Base-by-base conservation (phyloP, 2,113 vertebrate species). In the Protobothrops flavoviridis region DNA sequence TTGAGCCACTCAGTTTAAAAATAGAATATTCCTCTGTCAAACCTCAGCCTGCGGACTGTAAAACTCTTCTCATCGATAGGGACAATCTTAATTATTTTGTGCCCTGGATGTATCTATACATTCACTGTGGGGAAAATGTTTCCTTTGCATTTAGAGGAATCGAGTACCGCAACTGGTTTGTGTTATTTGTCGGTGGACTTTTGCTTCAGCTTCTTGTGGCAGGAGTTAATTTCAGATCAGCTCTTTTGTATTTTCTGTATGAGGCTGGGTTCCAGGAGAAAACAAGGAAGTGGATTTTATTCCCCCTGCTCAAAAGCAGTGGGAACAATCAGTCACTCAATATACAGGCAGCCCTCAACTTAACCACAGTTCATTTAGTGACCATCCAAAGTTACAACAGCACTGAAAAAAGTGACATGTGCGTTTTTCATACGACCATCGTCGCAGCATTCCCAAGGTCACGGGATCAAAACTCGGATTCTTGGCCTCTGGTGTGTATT, bases 11-110 rank as follows among this genome's bases (percentile, higher is more conserved):
- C 4, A n/a, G 88, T 53, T 86, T 53, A 1, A 9, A 1, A 1
- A 0, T 0, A 92, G 89, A 52, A 45, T n/a, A 29, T 53, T 1
- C 48, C 0, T 10, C 7, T 0, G 4, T 0, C 3, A 1, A 0
- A 11, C 23, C 7, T 74, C 88, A 5, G 9, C 1, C 0, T n/a
- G 87, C 56, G 56, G 55, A 33, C 90, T 92, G 56, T 12, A 13
- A 43, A 89, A 45, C 10, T 6, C 50, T 81, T 81, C 20, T 59
- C 10, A 43, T 23, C 55, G 1, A 39, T 8, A 29, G 85, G 3
- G 5, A 20, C 4, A 9, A 39, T 39, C 7, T 81, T 39, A 81
- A 81, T 39, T 39, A 7, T 39, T 39, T 39, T 17, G 33, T 17
- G 17, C 69, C 15, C 33, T 9, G n/a, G 33, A 81, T 39, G 23